phyloP scores from a whole-genome alignment of 1,140 invertebrate genomes.

The Hormaphis cornu region DNA sequence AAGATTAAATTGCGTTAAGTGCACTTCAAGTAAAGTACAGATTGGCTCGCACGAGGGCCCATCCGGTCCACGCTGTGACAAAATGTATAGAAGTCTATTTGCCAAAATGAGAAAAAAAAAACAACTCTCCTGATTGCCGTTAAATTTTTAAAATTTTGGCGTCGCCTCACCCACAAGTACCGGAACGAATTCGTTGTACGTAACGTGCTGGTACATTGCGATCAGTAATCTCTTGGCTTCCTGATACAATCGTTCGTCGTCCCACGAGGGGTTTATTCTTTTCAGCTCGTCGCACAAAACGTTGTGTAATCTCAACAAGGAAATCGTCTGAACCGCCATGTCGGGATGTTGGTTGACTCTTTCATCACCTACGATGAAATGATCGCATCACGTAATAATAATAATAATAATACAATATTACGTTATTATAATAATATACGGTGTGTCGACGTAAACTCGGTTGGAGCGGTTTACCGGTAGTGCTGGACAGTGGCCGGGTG shows the following conservation, averaged over 20 bases:
- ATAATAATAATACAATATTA: too few relatives aligned
- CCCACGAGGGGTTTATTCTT: conserved; percentile 56
- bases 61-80: background rate
- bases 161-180: conserved; percentile 54
- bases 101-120: background rate
- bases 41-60: too few relatives aligned
- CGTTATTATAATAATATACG: too few relatives aligned
- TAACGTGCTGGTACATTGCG: conserved; percentile 77
- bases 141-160: background rate
- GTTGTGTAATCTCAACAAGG: conserved; percentile 83
- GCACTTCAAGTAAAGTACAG: too few relatives aligned
- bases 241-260: conserved; percentile 64
- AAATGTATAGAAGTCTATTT: background rate
- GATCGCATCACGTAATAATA: too few relatives aligned
- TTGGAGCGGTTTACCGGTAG: too few relatives aligned
- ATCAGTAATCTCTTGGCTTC: conserved; percentile 73
- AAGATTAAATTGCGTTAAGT: background rate
- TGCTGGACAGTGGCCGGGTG: too few relatives aligned
- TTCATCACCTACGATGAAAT: conserved; percentile 51
- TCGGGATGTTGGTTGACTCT: conserved; percentile 76
- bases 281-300: conserved; percentile 56
- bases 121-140: background rate
- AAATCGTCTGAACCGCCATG: conserved; percentile 65
- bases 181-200: conserved; percentile 81
- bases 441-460: too few relatives aligned